Conservation (phyloP, 2,797 vertebrate genomes). For the Chiroxiphia lanceolata region DNA sequence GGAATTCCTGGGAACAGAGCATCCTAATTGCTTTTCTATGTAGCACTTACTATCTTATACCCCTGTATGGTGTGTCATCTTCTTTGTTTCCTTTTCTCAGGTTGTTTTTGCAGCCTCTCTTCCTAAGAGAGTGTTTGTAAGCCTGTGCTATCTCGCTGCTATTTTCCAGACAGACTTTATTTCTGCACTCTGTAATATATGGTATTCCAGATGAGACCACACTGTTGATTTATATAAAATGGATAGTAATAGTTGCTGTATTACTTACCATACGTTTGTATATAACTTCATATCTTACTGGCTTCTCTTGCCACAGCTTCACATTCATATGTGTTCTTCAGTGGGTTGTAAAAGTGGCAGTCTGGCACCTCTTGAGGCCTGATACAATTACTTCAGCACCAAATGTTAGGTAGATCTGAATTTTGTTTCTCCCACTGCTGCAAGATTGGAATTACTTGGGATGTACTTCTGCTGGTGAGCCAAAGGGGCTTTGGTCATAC, state of each 20-base stretch:
- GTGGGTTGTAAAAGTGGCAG: background rate
- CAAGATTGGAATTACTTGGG: background rate
- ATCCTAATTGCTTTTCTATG: background rate
- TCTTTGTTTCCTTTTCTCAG: background rate
- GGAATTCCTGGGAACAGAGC: background rate
- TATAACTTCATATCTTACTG: background rate
- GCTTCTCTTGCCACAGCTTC: background rate
- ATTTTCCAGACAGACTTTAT: background rate
- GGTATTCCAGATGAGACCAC: background rate
- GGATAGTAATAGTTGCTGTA: background rate
- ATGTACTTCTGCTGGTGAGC: background rate
- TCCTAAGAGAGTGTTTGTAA: background rate
- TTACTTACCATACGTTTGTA: background rate
- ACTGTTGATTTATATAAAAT: constrained; percentile 13
- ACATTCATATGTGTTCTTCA: background rate
- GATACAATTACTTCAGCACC: background rate
- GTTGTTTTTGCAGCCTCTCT: background rate
- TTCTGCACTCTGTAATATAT: background rate
- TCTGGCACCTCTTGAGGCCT: background rate
- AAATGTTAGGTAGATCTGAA: background rate
- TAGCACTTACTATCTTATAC: background rate
- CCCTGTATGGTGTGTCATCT: background rate
- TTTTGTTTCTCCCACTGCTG: background rate
- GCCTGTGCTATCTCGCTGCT: background rate
- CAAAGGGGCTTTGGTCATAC: background rate